Conservation (phyloP, 2,797 vertebrate genomes). For the Sebastes steindachneri region DNA sequence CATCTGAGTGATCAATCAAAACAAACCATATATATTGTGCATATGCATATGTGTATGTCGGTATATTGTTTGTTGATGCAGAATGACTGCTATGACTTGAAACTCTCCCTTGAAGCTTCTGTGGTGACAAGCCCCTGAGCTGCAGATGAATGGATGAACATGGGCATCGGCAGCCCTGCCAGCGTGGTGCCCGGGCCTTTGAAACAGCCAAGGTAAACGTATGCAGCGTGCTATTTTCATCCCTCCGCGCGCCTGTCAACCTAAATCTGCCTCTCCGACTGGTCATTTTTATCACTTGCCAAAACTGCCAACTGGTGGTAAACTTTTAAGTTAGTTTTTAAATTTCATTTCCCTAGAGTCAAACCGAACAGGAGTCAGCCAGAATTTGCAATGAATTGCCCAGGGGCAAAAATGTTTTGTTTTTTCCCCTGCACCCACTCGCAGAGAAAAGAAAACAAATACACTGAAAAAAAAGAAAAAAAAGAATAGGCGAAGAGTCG, state of each 20-base stretch:
- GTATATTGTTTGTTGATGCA: constrained; percentile 43
- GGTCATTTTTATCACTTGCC: constrained; percentile 84
- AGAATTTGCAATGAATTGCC: constrained; percentile 78
- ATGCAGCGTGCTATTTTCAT: constrained; percentile 75
- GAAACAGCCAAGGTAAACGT: constrained; percentile 77
- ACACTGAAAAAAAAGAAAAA: constrained; percentile 14
- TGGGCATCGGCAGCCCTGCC: constrained; percentile 68
- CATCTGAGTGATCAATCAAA: background rate
- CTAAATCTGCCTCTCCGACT: constrained; percentile 71
- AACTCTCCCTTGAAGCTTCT: constrained; percentile 68
- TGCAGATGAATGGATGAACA: constrained; percentile 68
- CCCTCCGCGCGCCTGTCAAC: constrained; percentile 71
- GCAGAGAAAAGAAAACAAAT: constrained; percentile 64
- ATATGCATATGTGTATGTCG: background rate
- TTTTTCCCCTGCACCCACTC: constrained; percentile 32
- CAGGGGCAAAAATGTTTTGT: constrained; percentile 75
- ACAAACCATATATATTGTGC: background rate
- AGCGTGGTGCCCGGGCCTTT: constrained; percentile 73
- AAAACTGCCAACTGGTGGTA: constrained; percentile 80
- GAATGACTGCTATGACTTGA: constrained; percentile 45
- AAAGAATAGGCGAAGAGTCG: constrained; percentile 37
- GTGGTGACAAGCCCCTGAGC: constrained; percentile 68
- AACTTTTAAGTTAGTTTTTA: constrained; percentile 79
- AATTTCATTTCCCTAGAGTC: constrained; percentile 74
- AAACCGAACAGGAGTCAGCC: constrained; percentile 67